Evolutionary conservation across 2,113 vertebrate species (phyloP), one percentile per base, ranked within the genome.

Genomic region (Bothrops jararaca): DNA sequence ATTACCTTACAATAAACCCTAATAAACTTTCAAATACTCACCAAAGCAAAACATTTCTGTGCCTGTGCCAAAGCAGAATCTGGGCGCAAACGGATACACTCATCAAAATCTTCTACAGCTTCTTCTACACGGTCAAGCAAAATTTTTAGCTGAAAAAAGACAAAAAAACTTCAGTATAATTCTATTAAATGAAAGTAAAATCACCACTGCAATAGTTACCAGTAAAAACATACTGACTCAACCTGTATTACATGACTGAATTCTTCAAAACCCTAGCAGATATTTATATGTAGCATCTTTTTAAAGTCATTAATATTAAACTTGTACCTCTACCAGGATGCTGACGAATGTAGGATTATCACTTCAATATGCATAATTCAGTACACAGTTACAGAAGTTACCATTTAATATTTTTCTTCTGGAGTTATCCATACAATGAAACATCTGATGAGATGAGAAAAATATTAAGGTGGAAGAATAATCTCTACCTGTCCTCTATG

Each of bases 21-120:
- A 53, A 45, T 12, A 86, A 53, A 93, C 24, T 52, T 48, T 39
- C 45, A 90, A 11, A 92, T 20, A 97, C 99, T 96, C 97, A 99
- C 99, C 94, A 99, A 96, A 45, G 99, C 99, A 2, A 99, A 99
- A 95, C 99, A 99, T 92, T 99, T 99, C 97, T 99, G 99, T 88
- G 99, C 99, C 97, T 99, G 99, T 0, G 99, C 99, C 94, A 99
- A 98, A 92, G 99, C 99, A 87, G 99, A 99, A 97, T 99, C 99
- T 0, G 99, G 99, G 92, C 99, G 97, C 95, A 99, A 98, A 86
- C 98, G 96, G 96, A 99, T 99, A 97, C 99, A 99, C 97, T 99
- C 98, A 96, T 99, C 99, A 95, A 99, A 99, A 96, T 99, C 99
- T 92, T 98, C 98, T 85, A 99, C 99, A 6, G 99, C 99, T 95